phyloP scores from a whole-genome alignment of 2,797 vertebrate genomes.

The Spinibarbus caldwelli region DNA sequence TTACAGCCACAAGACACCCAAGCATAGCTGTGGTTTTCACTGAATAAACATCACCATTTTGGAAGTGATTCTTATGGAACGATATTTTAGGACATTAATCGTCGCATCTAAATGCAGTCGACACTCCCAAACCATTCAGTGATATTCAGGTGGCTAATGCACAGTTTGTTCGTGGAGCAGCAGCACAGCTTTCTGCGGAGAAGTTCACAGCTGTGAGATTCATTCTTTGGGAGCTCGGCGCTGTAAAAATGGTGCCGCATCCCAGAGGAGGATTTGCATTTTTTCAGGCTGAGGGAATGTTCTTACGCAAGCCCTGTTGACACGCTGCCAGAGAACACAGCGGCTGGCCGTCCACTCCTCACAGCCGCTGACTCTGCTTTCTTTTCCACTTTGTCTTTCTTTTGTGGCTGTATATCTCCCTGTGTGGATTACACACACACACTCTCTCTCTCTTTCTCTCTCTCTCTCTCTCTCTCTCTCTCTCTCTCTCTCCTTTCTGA shows the following conservation, averaged over 20 bases:
- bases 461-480: too few species aligned
- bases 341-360: constrained; percentile 26
- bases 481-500: background rate
- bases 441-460: too few species aligned
- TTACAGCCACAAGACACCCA: background rate
- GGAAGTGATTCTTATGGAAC: background rate
- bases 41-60: background rate
- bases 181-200: constrained; percentile 30
- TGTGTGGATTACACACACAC: constrained; percentile 5
- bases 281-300: constrained; percentile 62
- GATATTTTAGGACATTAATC: background rate
- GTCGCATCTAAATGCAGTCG: background rate
- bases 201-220: constrained; percentile 49
- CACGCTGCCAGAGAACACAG: constrained; percentile 49
- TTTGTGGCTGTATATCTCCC: constrained; percentile 23
- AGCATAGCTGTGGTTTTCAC: background rate
- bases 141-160: constrained; percentile 34
- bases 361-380: constrained; percentile 28
- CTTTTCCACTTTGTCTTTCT: constrained; percentile 12
- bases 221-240: constrained; percentile 31
- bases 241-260: constrained; percentile 56
- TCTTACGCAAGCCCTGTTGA: constrained; percentile 58
- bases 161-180: constrained; percentile 22
- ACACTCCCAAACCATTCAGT: too few species aligned
- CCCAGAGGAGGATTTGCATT: constrained; percentile 60